A percentile compares a stretch with the other conserved stretches of the same genome.
Conservation (phyloP, 92 coral and sea anemone species). For the Siderastrea siderea region DNA sequence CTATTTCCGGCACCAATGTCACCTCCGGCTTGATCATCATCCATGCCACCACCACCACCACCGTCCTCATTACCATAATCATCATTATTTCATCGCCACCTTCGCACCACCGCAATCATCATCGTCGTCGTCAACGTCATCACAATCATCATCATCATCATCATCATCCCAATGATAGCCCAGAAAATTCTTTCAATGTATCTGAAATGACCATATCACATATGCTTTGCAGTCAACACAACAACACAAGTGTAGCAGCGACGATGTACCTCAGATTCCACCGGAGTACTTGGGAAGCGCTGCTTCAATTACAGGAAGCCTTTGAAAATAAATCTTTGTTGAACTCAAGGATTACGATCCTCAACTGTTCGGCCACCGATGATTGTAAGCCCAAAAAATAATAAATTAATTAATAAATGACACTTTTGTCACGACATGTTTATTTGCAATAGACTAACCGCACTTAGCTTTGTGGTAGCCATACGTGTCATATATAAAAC, state of each 20-base stretch:
- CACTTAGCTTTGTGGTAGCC: too few relatives aligned
- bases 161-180: background rate
- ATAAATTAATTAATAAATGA: background rate
- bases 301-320: background rate
- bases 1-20: background rate
- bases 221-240: background rate
- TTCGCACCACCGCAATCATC: background rate
- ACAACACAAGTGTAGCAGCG: background rate
- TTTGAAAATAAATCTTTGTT: constrained; percentile 7
- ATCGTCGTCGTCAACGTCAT: background rate
- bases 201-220: background rate
- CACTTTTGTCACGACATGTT: too few relatives aligned
- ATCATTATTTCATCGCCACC: background rate
- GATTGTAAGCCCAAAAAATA: constrained; percentile 2
- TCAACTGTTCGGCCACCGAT: constrained; percentile 28
- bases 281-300: constrained; percentile 7
- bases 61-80: background rate
- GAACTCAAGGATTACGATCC: constrained; percentile 4
- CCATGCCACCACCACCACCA: background rate
- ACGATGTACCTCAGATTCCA: constrained; percentile 5
- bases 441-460: too few relatives aligned
- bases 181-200: too few relatives aligned
- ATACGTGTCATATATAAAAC: too few relatives aligned
- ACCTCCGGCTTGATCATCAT: background rate
- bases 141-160: background rate